Percentiles rank a stretch among this genome's conserved stretches.
Evolutionary conservation across 2,797 vertebrate genomes (phyloP).

Genomic region (Myotis planiceps): DNA sequence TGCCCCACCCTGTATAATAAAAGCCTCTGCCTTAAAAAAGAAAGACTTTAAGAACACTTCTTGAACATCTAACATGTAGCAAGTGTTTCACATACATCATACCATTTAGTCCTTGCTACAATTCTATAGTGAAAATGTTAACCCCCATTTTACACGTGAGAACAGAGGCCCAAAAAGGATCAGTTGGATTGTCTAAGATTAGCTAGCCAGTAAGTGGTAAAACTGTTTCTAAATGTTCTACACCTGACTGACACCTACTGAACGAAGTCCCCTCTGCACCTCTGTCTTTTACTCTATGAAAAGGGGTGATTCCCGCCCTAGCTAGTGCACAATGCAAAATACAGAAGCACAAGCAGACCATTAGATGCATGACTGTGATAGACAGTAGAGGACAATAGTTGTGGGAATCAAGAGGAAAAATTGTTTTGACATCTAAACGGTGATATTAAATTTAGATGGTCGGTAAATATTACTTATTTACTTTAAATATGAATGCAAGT

Average conservation of each 20-base stretch:
- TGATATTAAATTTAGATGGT: neutral
- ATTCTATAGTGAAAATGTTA: neutral
- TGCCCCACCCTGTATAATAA: neutral
- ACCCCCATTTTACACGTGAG: neutral
- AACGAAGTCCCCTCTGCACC: neutral
- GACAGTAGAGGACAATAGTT: neutral
- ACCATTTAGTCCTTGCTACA: neutral
- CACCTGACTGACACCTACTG: neutral
- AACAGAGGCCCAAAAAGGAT: neutral
- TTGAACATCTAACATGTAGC: neutral
- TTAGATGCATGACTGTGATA: neutral
- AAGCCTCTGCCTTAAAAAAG: neutral
- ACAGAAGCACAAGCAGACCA: neutral
- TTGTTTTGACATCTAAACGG: neutral
- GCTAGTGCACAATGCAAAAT: neutral
- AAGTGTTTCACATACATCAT: neutral
- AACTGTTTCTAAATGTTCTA: neutral
- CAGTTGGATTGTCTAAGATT: neutral
- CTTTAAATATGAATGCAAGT: neutral
- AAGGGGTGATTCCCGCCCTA: neutral
- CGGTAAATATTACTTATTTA: neutral
- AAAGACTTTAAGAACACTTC: neutral
- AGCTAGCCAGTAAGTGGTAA: neutral
- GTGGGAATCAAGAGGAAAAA: constrained; percentile 2
- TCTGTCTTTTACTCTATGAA: neutral